Percentiles rank a stretch among this genome's conserved stretches.
Conservation (phyloP, 1,140 invertebrate genomes). For the Drosophila orosa region DNA sequence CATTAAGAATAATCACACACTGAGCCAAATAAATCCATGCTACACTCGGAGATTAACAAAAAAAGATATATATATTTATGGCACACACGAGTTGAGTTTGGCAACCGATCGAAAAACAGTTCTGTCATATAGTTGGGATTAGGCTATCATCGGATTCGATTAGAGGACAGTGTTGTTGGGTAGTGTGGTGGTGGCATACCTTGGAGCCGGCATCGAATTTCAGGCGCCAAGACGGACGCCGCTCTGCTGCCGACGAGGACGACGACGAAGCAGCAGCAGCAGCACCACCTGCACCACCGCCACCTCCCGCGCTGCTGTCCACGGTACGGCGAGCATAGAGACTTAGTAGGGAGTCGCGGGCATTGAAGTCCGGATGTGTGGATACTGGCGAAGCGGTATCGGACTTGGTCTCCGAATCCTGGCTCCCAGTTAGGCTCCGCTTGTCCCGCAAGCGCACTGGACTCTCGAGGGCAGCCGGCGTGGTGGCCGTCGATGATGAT, state of each 20-base stretch:
- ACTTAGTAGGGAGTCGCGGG: slow-evolving; percentile 66
- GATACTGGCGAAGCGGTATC: slow-evolving; percentile 64
- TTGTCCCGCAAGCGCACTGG: slow-evolving; percentile 82
- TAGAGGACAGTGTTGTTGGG: slow-evolving; percentile 39
- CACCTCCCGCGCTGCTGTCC: slow-evolving; percentile 35
- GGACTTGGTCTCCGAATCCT: slow-evolving; percentile 67
- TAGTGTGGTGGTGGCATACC: slow-evolving; percentile 86
- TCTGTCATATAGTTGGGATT: slow-evolving; percentile 29
- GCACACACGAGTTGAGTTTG: slow-evolving; percentile 45
- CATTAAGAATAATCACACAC: slow-evolving; percentile 26
- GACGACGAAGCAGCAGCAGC: slow-evolving; percentile 27
- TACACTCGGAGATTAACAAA: slow-evolving; percentile 60
- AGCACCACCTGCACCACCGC: slow-evolving; percentile 29
- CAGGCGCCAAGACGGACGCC: slow-evolving; percentile 95
- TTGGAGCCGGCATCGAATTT: slow-evolving; percentile 94
- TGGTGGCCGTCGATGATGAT: slow-evolving; percentile 40
- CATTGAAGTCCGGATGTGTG: slow-evolving; percentile 66
- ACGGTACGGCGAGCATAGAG: slow-evolving; percentile 65
- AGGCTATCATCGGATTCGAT: slow-evolving; percentile 38
- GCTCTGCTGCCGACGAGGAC: slow-evolving; percentile 85
- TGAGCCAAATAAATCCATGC: slow-evolving; percentile 51
- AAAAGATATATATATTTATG: slow-evolving; percentile 14
- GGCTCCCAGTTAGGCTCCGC: slow-evolving; percentile 46
- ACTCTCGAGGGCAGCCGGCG: slow-evolving; percentile 65
- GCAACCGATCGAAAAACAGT: slow-evolving; percentile 53